phyloP scores from a whole-genome alignment of 2,113 vertebrate species.

The Gobiocypris rarus region DNA sequence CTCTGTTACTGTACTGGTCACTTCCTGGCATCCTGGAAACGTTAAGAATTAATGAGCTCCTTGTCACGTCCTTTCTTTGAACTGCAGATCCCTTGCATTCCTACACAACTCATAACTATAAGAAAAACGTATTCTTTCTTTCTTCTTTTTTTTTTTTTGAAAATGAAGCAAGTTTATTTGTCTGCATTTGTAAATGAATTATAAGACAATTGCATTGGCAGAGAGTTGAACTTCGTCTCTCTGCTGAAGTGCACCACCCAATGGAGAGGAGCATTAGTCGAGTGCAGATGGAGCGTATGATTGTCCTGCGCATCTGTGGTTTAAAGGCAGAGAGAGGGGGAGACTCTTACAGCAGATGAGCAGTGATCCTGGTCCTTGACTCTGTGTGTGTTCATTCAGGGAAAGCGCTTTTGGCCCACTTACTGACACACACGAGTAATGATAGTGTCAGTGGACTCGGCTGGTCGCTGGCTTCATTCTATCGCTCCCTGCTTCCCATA shows the following conservation, averaged over 20 bases:
- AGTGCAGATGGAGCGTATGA: slow-evolving; percentile 35
- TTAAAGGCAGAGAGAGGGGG: slow-evolving; percentile 11
- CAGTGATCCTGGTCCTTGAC: slow-evolving; percentile 24
- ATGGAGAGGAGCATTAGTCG: slow-evolving; percentile 33
- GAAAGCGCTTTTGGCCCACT: slow-evolving; percentile 27
- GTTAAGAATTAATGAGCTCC: slow-evolving; percentile 22
- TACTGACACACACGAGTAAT: slow-evolving; percentile 25
- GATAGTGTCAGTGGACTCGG: slow-evolving; percentile 35
- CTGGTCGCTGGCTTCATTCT: slow-evolving; percentile 30
- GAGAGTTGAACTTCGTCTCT: background rate
- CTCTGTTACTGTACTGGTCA: background rate
- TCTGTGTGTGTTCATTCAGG: slow-evolving; percentile 38
- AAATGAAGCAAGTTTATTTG: background rate
- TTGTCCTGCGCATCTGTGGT: slow-evolving; percentile 13
- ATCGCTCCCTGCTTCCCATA: background rate
- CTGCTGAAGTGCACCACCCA: slow-evolving; percentile 47
- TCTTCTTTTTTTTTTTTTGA: background rate
- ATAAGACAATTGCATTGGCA: background rate
- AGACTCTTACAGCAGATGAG: slow-evolving; percentile 31
- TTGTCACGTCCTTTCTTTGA: slow-evolving; percentile 16
- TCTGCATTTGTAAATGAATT: background rate
- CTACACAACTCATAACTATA: background rate
- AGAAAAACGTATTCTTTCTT: too few relatives aligned
- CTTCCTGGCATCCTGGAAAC: slow-evolving; percentile 1
- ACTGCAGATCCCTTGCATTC: slow-evolving; percentile 11